Percentiles rank a stretch among this genome's conserved stretches.
These are phyloP conservation scores for Osmerus mordax DNA, from an alignment of 2,113 vertebrate genomes.

Conservation along the genomic window DNA sequence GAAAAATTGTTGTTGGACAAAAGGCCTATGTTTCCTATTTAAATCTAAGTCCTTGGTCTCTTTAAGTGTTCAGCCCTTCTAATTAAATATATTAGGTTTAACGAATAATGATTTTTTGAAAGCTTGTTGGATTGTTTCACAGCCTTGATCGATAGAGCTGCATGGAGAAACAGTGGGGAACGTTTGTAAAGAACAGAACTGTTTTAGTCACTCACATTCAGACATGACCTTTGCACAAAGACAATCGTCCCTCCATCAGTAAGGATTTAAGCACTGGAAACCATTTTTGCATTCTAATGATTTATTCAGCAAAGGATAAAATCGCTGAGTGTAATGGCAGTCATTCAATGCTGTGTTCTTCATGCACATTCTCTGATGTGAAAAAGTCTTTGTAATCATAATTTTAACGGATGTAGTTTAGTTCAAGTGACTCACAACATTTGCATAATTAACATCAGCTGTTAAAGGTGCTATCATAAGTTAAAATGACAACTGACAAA, in stretches of 20 bases:
- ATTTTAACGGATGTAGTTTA: too few relatives aligned
- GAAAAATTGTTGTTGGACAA: constrained; percentile 64
- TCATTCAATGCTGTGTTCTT: too few relatives aligned
- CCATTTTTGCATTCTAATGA: neutral
- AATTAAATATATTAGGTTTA: constrained; percentile 72
- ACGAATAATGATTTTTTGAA: constrained; percentile 61
- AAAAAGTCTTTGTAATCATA: too few relatives aligned
- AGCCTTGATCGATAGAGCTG: constrained; percentile 64
- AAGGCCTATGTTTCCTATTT: constrained; percentile 61
- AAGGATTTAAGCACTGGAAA: neutral
- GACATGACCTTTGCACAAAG: constrained; percentile 10
- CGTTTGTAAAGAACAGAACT: constrained; percentile 54
- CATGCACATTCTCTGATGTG: too few relatives aligned
- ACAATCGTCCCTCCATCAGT: neutral
- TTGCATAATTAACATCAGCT: too few relatives aligned
- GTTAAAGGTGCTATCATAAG: too few relatives aligned
- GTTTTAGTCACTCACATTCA: constrained; percentile 29
- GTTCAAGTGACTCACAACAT: too few relatives aligned
- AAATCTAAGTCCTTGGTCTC: constrained; percentile 67
- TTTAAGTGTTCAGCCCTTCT: constrained; percentile 61
- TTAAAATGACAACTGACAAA: too few relatives aligned
- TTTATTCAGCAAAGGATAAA: neutral
- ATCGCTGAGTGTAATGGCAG: neutral
- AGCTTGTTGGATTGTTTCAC: constrained; percentile 59
- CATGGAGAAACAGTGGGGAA: constrained; percentile 42